phyloP scores from a whole-genome alignment of 2,797 vertebrate genomes.

The Myoxocephalus aenaeus region DNA sequence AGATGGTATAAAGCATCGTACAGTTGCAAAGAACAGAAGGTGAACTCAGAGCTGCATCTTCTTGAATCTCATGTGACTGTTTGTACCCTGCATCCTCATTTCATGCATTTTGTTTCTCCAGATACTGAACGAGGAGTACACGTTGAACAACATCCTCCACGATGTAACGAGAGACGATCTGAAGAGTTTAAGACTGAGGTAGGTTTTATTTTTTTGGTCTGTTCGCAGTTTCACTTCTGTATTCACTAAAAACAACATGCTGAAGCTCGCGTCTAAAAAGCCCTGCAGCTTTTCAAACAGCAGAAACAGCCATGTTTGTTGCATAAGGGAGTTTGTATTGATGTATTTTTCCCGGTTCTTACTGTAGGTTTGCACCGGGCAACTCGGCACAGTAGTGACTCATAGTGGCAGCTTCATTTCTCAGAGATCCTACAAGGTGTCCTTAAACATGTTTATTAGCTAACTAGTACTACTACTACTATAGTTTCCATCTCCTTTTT shows the following conservation, averaged over 20 bases:
- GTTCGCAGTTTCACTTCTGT: slow-evolving; percentile 33
- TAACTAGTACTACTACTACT: not conserved
- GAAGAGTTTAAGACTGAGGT: slow-evolving; percentile 95
- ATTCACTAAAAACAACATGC: slow-evolving; percentile 10
- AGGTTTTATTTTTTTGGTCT: slow-evolving; percentile 16
- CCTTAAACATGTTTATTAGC: not conserved
- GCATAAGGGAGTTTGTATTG: not conserved
- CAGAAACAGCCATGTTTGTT: slow-evolving; percentile 28
- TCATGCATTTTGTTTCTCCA: slow-evolving; percentile 60
- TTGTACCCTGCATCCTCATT: not conserved
- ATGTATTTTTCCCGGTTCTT: slow-evolving; percentile 1
- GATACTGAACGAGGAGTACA: slow-evolving; percentile 94
- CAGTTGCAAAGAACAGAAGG: not conserved
- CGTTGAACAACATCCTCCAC: slow-evolving; percentile 90
- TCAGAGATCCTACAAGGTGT: not conserved
- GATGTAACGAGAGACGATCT: slow-evolving; percentile 95
- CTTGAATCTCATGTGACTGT: not conserved
- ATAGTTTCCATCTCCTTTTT: not conserved
- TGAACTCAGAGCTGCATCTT: not conserved
- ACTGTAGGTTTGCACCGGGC: not conserved
- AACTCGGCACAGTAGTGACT: not conserved
- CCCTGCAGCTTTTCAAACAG: not conserved
- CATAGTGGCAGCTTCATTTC: not conserved
- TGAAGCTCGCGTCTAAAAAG: not conserved
- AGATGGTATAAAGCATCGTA: not conserved